Conservation (phyloP, 1,140 invertebrate species). For the Laodelphax striatellus region DNA sequence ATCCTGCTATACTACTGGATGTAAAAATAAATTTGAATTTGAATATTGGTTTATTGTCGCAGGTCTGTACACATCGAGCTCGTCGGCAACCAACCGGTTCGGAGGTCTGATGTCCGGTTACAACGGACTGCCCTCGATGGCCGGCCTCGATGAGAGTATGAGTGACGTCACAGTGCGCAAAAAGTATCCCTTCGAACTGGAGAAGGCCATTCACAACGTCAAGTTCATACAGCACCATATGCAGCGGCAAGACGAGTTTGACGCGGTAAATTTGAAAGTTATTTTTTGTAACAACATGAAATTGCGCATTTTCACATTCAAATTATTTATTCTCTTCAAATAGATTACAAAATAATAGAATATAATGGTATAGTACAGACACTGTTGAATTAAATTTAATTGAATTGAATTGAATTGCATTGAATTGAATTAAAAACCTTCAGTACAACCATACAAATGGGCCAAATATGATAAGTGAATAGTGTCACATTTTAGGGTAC, state of each 20-base stretch:
- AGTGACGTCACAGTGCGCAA: constrained; percentile 66
- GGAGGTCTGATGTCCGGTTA: constrained; percentile 49
- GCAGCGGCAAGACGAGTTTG: constrained; percentile 84
- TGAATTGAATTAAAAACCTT: no score
- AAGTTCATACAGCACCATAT: constrained; percentile 93
- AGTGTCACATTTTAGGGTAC: no score
- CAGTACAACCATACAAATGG: no score
- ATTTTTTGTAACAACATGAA: not conserved
- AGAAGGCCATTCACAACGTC: constrained; percentile 87
- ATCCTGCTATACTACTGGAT: no score
- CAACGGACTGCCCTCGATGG: constrained; percentile 60
- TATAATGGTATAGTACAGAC: no score
- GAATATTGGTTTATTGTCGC: no score
- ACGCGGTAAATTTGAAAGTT: constrained; percentile 55
- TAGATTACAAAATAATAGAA: no score
- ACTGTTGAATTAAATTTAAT: no score
- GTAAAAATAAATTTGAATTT: no score
- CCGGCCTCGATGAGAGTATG: constrained; percentile 67
- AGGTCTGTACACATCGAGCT: not conserved
- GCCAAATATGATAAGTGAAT: no score
- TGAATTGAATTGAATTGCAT: no score
- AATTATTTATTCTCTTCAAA: constrained; percentile 2
- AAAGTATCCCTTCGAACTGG: constrained; percentile 82
- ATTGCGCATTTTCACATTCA: not conserved
- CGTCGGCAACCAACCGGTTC: constrained; percentile 35